Evolutionary conservation across 2,888 invertebrate species (phyloP).

Genomic region (Tachina grossa): DNA sequence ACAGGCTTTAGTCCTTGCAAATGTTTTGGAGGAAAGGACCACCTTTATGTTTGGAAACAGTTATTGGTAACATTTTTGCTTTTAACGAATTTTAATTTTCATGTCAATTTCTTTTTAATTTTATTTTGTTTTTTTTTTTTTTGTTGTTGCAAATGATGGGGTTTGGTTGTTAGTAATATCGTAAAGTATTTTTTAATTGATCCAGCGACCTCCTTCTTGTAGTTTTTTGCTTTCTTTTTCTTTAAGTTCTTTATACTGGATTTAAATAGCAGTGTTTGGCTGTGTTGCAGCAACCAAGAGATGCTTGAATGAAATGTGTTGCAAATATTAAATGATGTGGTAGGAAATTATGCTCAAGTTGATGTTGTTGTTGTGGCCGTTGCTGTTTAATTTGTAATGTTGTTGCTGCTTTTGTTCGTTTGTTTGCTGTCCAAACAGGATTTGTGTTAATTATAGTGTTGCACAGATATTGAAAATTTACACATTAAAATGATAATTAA

Average conservation of each 20-base stretch:
- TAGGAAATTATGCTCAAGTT: slow-evolving; percentile 61
- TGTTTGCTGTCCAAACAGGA: slow-evolving; percentile 51
- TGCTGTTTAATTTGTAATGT: slow-evolving; percentile 43
- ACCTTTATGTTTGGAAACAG: slow-evolving; percentile 13
- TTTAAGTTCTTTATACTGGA: not conserved
- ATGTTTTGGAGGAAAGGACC: slow-evolving; percentile 12
- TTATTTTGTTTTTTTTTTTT: slow-evolving; percentile 8
- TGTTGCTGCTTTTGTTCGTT: slow-evolving; percentile 2
- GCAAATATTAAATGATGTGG: slow-evolving; percentile 57
- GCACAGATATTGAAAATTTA: slow-evolving; percentile 65
- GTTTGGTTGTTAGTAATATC: slow-evolving; percentile 53
- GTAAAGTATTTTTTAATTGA: slow-evolving; percentile 73
- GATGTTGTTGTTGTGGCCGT: slow-evolving; percentile 39
- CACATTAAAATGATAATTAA: slow-evolving; percentile 69
- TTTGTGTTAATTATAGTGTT: slow-evolving; percentile 68
- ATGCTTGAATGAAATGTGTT: slow-evolving; percentile 45
- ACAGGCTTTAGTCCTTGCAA: slow-evolving; percentile 4
- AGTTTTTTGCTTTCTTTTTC: not conserved
- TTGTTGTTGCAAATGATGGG: not conserved
- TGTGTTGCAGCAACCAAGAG: not conserved
- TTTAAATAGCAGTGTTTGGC: not conserved
- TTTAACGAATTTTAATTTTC: slow-evolving; percentile 15
- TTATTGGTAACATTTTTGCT: not conserved
- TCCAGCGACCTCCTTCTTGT: slow-evolving; percentile 55
- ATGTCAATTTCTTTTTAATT: slow-evolving; percentile 15